phyloP scores from a whole-genome alignment of 2,888 invertebrate genomes.

The Norana najaformis region DNA sequence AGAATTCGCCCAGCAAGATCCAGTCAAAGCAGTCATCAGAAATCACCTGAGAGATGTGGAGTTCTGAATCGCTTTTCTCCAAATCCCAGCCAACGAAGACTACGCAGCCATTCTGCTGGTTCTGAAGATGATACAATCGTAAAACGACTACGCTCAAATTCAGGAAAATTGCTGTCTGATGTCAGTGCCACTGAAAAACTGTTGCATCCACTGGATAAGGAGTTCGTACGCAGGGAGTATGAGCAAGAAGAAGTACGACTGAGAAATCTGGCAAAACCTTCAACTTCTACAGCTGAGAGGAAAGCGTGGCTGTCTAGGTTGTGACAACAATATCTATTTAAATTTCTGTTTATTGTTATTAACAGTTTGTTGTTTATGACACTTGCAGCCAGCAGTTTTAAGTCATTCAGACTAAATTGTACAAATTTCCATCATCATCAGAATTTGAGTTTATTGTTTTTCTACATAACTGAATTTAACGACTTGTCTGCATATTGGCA shows the following conservation, averaged over 20 bases:
- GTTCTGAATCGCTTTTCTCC: background rate
- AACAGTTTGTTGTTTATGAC: background rate
- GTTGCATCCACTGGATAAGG: background rate
- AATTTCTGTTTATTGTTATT: background rate
- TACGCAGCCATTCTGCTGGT: background rate
- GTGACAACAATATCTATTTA: background rate
- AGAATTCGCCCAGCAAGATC: background rate
- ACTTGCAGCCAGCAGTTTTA: background rate
- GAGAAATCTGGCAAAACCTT: background rate
- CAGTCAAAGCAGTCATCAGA: background rate
- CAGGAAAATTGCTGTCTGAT: background rate
- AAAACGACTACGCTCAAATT: background rate
- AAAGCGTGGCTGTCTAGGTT: background rate
- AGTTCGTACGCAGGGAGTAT: background rate
- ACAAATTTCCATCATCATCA: too few species aligned
- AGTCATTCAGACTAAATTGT: background rate
- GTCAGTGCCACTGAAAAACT: background rate
- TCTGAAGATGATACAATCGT: background rate
- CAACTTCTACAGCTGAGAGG: background rate
- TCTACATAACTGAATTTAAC: too few species aligned
- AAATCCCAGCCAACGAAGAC: background rate
- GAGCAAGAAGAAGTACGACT: background rate
- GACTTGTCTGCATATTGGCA: background rate
- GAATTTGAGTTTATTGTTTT: too few species aligned
- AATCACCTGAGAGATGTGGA: background rate